Percentiles rank a stretch among this genome's conserved stretches.
Evolutionary conservation across 2,888 invertebrate species (phyloP).

Genomic region (Eupithecia pulchellata): DNA sequence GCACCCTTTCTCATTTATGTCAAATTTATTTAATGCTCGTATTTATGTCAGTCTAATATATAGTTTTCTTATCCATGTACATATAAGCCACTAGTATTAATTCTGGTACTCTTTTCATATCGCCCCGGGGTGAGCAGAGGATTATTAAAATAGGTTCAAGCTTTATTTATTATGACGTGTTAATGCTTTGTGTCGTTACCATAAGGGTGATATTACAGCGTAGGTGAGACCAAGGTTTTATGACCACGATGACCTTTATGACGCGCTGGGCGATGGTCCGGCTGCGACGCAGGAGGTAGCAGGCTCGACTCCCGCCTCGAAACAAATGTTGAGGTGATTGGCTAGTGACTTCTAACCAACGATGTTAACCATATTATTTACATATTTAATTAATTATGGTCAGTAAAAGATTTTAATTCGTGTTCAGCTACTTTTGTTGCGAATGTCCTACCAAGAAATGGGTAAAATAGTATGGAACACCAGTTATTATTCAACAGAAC

Average conservation of each 20-base stretch:
- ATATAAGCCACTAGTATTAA: background rate
- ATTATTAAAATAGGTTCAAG: slow-evolving; percentile 13
- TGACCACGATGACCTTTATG: too few species aligned
- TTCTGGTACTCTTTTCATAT: slow-evolving; percentile 6
- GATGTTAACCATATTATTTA: background rate
- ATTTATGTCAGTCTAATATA: too few species aligned
- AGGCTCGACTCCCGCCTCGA: too few species aligned
- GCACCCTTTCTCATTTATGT: too few species aligned
- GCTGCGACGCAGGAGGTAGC: too few species aligned
- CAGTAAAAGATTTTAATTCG: background rate
- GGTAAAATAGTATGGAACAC: background rate
- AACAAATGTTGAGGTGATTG: too few species aligned
- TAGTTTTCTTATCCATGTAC: background rate
- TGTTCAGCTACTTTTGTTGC: background rate
- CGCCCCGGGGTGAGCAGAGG: background rate
- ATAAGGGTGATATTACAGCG: slow-evolving; percentile 3
- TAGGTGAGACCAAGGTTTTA: background rate
- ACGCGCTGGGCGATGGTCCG: too few species aligned
- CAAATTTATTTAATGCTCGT: too few species aligned
- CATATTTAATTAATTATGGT: background rate
- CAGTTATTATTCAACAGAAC: background rate
- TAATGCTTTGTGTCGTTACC: slow-evolving; percentile 23
- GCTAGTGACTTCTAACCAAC: background rate
- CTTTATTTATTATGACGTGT: slow-evolving; percentile 30
- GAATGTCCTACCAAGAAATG: background rate